Evolutionary conservation across 2,113 vertebrate genomes (phyloP).

Genomic region (Pangasianodon gigas): DNA sequence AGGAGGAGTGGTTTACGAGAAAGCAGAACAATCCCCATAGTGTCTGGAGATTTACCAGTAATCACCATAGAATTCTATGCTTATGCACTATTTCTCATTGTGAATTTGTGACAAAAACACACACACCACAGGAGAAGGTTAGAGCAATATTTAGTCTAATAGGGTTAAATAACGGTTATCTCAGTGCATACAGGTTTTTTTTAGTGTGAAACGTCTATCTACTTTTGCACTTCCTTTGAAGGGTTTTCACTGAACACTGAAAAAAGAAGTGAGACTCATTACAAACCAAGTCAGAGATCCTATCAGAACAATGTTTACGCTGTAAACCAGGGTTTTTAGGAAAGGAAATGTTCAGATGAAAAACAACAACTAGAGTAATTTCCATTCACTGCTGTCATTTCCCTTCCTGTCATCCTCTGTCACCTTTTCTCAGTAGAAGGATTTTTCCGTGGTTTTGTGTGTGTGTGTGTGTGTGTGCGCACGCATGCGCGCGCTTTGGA

Average conservation of each 20-base stretch:
- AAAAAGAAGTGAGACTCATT: background rate
- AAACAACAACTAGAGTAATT: constrained; percentile 10
- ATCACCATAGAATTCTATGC: background rate
- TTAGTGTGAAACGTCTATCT: background rate
- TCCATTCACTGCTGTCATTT: constrained; percentile 27
- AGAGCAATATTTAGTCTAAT: no score
- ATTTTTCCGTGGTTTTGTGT: constrained; percentile 19
- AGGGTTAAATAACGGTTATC: background rate
- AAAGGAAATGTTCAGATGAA: constrained; percentile 1
- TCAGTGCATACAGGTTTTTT: background rate
- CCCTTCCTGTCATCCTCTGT: background rate
- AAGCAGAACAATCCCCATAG: constrained; percentile 3
- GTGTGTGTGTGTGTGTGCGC: background rate
- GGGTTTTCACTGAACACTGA: background rate
- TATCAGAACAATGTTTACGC: background rate
- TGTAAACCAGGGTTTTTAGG: constrained; percentile 12
- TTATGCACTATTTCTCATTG: background rate
- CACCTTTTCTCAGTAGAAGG: background rate
- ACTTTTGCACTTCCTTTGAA: background rate
- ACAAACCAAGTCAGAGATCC: background rate
- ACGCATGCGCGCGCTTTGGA: background rate
- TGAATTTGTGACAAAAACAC: background rate
- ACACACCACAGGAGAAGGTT: background rate
- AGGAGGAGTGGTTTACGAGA: background rate
- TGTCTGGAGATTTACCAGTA: background rate